Base-by-base conservation (phyloP, 2,888 invertebrate genomes). In the Osmoderma eremita region DNA sequence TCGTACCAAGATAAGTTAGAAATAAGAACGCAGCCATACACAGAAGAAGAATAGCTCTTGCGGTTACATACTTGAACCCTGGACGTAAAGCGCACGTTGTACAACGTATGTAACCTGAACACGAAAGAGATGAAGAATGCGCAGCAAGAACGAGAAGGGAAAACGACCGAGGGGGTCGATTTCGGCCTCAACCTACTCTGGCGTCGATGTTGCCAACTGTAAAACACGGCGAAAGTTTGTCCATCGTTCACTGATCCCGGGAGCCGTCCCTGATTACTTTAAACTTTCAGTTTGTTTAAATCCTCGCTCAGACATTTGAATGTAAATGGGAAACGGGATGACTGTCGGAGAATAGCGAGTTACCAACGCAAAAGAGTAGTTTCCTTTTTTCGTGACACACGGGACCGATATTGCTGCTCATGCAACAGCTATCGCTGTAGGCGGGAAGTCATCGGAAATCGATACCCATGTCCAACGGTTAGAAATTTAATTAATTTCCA, bases 271-370 rank as follows among this genome's bases (percentile, higher is more conserved):
- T 56, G 67, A 67, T 67, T 67, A 63, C 67, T 67, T 67, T 56
- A 67, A 67, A 67, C 42, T 67, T 66, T 61, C 58, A 58, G 65
- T 66, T 63, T 63, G 67, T 67, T 63, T 67, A 67, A 67, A 67
- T 67, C 56, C 67, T 67, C 56, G 48, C 49, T 39, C 30, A 61
- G 48, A 41, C 53, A 64, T 64, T 65, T 65, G 65, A 65, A 65
- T 65, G 49, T 49, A 65, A 72, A 69, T 69, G 68, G 67, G 68
- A 70, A 71, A 69, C 67, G 70, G 72, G 22, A 56, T 56, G 42
- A 56, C 22, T 56, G 41, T 20, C n/a, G 56, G 13, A 20, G 56
- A 39, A 39, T 39, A 22, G 41, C 41, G 56, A 39, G 45, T 45
- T 45, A 18, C 3, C 6, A 45, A 48, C 18, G 17, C 10, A 20